These are phyloP conservation scores for Carcharodon carcharias DNA, from an alignment of 2,797 vertebrate species.

Conservation along the genomic window DNA sequence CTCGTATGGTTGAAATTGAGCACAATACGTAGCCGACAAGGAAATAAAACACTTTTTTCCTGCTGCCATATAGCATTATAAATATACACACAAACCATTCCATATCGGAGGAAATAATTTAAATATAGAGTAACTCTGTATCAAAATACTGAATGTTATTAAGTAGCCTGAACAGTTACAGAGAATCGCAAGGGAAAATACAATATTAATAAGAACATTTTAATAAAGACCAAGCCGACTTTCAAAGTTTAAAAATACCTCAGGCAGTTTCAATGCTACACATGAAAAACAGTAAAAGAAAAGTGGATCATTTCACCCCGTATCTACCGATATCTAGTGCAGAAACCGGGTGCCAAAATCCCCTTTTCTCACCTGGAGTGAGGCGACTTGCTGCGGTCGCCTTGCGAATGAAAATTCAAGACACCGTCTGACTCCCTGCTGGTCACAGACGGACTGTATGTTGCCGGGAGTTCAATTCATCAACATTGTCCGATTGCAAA, in stretches of 20 bases:
- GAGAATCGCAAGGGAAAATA: background rate
- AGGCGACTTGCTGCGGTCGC: background rate
- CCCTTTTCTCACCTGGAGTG: background rate
- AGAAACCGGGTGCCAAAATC: background rate
- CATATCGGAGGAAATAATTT: background rate
- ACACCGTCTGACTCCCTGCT: background rate
- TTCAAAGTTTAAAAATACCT: constrained; percentile 20
- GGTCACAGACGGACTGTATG: background rate
- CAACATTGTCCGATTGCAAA: background rate
- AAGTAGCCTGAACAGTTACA: background rate
- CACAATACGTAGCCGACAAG: background rate
- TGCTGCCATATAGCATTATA: too few relatives aligned
- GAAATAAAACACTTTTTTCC: background rate
- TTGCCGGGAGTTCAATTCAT: background rate
- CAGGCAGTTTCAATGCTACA: background rate
- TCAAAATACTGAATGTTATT: background rate
- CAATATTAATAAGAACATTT: background rate
- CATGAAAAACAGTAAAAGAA: background rate
- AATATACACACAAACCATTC: background rate
- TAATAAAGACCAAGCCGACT: background rate
- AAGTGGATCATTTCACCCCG: background rate
- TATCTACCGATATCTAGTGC: background rate
- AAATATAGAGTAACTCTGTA: background rate
- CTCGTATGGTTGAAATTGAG: background rate
- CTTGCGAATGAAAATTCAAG: background rate